phyloP scores from a whole-genome alignment of 2,888 invertebrate genomes.

The Lasioglossum villosulum region DNA sequence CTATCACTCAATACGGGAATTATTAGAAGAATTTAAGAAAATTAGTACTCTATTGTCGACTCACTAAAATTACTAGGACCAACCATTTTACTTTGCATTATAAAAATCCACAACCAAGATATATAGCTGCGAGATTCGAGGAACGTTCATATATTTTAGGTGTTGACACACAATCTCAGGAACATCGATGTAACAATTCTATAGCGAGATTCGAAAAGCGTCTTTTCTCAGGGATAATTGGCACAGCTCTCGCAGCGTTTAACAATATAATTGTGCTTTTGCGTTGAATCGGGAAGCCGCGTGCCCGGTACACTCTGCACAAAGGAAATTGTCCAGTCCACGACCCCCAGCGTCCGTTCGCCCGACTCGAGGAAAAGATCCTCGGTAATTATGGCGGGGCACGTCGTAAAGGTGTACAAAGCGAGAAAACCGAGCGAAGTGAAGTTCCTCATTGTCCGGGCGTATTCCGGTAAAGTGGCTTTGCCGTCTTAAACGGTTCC shows the following conservation, averaged over 20 bases:
- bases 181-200: background rate
- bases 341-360: conserved; percentile 24
- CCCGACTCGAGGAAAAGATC: conserved; percentile 30
- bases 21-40: background rate
- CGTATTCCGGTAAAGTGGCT: conserved; percentile 44
- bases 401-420: conserved; percentile 59
- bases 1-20: background rate
- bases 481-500: conserved; percentile 55
- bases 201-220: background rate
- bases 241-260: conserved; percentile 28
- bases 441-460: conserved; percentile 55
- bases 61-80: background rate
- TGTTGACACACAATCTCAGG: background rate
- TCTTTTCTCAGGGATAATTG: background rate
- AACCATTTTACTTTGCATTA: background rate
- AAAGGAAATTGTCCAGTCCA: conserved; percentile 43
- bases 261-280: conserved; percentile 46
- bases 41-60: background rate
- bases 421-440: conserved; percentile 43
- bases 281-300: conserved; percentile 30
- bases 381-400: conserved; percentile 53
- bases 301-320: conserved; percentile 39
- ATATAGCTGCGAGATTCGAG: background rate
- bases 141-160: background rate
- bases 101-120: background rate